Evolutionary conservation across 2,888 invertebrate species (phyloP).

Genomic region (Graphium colonna): DNA sequence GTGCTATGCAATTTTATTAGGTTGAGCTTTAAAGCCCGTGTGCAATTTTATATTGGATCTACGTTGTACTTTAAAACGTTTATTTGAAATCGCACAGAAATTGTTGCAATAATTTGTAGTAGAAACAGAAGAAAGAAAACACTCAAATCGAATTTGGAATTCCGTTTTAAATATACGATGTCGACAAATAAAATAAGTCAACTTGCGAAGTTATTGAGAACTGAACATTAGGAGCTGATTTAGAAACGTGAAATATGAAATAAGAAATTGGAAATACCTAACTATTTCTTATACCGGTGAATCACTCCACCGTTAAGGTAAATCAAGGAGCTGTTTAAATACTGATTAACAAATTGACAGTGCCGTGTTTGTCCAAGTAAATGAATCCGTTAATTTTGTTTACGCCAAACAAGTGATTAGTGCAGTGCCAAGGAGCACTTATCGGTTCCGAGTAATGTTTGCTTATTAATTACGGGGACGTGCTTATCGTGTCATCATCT

Average conservation of each 20-base stretch:
- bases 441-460: constrained; percentile 38
- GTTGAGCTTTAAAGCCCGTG: background rate
- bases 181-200: background rate
- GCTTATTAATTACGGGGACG: constrained; percentile 17
- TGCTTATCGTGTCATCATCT: background rate
- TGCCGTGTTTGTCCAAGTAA: constrained; percentile 30
- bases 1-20: background rate
- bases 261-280: constrained; percentile 37
- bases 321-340: constrained; percentile 1
- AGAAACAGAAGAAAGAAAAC: too few species aligned
- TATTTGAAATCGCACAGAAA: constrained; percentile 19
- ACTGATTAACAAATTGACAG: constrained; percentile 40
- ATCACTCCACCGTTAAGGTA: constrained; percentile 35
- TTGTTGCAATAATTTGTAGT: constrained; percentile 1
- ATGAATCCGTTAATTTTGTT: constrained; percentile 42
- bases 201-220: background rate
- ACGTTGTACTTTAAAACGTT: constrained; percentile 23
- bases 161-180: too few species aligned
- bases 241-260: constrained; percentile 41
- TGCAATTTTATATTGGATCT: constrained; percentile 22
- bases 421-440: constrained; percentile 32
- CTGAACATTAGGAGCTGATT: constrained; percentile 33
- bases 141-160: too few species aligned
- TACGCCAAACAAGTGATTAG: constrained; percentile 49
- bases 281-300: constrained; percentile 38